Base-by-base conservation (phyloP, 2,797 vertebrate genomes). In the Amniataba percoides region DNA sequence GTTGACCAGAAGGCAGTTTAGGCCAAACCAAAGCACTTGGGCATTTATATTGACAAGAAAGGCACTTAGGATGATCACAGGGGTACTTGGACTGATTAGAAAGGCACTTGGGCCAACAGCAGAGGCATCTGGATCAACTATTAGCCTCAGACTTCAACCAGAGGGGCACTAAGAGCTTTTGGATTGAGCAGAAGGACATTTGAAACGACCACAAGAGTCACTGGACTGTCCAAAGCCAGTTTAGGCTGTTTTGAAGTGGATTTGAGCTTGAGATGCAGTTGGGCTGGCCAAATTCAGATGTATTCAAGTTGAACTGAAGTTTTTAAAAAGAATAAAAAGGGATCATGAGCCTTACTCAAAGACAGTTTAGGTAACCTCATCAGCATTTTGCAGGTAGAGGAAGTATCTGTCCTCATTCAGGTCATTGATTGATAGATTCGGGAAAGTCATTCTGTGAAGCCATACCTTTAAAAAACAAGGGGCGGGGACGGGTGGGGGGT, bases 351-450 rank as follows among this genome's bases (percentile, higher is more conserved):
- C 45, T 63, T 7, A 15, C 27, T 14, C 7, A 45, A 62, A 25
- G 27, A 1, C 36, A 62, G 56, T 71, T 71, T 63, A 14, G 13
- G 40, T 62, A 51, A 39, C 36, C 42, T 80, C 4, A 9, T 56
- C 27, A 8, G 55, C 39, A 43, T 66, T 66, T 67, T 31, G 4
- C 15, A 49, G 61, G 65, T 1, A 43, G 34, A 74, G 27, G 43
- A 52, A 65, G 21, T 36, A 34, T 64, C 49, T 77, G 23, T 0
- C 18, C 19, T 57, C 0, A 9, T 61, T 71, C 45, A 36, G 61
- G 42, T 68, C 42, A 52, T 2, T 71, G 46, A 74, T 34, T 60
- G 58, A 69, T 65, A 10, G 64, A 60, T 60, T 68, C 23, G 27
- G 36, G 39, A 0, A 67, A 56, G 40, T 58, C 43, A 36, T 42